A percentile compares a stretch with the other conserved stretches of the same genome.
phyloP scores from a whole-genome alignment of 2,797 vertebrate genomes.

The Psittacula derbiana region DNA sequence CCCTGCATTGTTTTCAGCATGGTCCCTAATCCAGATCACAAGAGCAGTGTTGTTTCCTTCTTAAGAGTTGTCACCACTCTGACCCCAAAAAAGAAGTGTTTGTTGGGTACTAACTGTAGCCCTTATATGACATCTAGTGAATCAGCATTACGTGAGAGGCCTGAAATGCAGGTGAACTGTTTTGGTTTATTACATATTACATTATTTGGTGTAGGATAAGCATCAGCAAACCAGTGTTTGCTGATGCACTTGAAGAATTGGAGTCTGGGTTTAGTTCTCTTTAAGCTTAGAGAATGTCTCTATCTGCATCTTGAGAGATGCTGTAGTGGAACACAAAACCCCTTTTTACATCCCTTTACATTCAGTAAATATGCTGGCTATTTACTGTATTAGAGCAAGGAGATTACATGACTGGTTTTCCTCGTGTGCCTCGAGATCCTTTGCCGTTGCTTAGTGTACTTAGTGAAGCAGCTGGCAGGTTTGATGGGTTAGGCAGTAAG shows the following conservation, averaged over 20 bases:
- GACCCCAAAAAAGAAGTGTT: not conserved
- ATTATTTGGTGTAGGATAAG: not conserved
- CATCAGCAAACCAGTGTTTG: not conserved
- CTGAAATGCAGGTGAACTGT: not conserved
- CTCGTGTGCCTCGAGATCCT: not conserved
- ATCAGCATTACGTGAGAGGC: not conserved
- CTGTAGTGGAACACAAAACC: not conserved
- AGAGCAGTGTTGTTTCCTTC: not conserved
- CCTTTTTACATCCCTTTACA: not conserved
- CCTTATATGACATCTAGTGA: fast-evolving
- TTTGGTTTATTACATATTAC: not conserved
- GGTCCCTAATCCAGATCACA: not conserved
- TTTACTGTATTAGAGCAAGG: not conserved
- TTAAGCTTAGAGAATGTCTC: not conserved
- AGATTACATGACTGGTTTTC: not conserved
- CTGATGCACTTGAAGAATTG: not conserved
- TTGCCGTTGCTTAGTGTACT: not conserved
- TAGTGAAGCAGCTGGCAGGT: not conserved
- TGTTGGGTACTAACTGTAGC: not conserved
- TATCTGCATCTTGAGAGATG: not conserved
- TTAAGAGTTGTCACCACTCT: not conserved
- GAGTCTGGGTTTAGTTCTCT: not conserved
- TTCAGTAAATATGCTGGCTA: not conserved
- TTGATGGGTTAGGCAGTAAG: not conserved
- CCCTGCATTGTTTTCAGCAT: not conserved